Base-by-base conservation (phyloP, 1,140 invertebrate genomes). In the Heliconius himera region DNA sequence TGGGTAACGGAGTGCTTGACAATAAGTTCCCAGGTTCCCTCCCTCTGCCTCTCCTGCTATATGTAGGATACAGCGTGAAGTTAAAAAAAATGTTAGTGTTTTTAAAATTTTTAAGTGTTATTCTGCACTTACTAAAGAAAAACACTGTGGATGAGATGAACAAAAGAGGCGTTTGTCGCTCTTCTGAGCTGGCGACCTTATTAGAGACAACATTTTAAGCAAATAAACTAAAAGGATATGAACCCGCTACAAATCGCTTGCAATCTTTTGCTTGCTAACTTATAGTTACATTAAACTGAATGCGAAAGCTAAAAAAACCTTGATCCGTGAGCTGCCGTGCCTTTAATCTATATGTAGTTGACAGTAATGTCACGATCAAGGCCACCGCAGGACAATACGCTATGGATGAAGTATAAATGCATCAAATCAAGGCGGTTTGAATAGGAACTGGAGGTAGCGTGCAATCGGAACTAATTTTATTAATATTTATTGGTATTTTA, bases 321-420 rank as follows among this genome's bases (percentile, higher is more conserved):
- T 66, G 56, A n/a, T n/a, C 16, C 8, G 22, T 5, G 26, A 26
- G 56, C 22, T 66, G 56, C 56, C 56, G 22, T 66, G 56, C 56
- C 56, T 22, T 22, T 26, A 26, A 26, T 66, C 13, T 56, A 56
- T 56, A 26, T 66, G 11, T 29, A 66, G 56, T 66, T 66, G 4
- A 8, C 11, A 66, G 56, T 66, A 66, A 66, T 26, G 56, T 66
- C 56, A 66, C 22, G 56, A 66, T 66, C 56, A 66, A 66, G 56
- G 56, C 56, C 2, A n/a, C 3, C 9, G 56, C 56, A 26, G 56
- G 11, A 66, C 26, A 66, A 66, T 66, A 66, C 56, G 56, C 22
- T 29, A 11, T 66, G 11, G 22, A 66, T 66, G 22, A 66, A 51
- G 3, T 66, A 66, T 29, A 26, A 66, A 26, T 66, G 56, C 56